These are phyloP conservation scores for Lepus townsendii DNA, from an alignment of 2,797 vertebrate species.

Conservation along the genomic window DNA sequence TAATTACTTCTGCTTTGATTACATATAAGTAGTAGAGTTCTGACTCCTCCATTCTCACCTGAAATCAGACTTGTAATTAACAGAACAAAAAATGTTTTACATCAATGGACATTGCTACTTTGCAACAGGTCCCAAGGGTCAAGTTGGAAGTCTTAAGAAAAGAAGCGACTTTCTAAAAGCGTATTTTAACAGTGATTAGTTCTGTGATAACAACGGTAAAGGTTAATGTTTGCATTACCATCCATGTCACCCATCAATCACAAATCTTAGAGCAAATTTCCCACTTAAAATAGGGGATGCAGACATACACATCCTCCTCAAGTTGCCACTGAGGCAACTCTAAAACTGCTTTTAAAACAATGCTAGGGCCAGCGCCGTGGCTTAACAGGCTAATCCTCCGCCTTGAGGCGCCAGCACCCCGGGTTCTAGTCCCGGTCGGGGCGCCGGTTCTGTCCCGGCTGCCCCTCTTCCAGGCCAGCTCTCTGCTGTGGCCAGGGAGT, in stretches of 20 bases:
- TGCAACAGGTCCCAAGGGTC: background rate
- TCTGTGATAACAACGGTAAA: conserved; percentile 12
- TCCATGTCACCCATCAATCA: background rate
- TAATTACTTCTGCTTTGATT: conserved; percentile 48
- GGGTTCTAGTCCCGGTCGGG: too few species aligned
- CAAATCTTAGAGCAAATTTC: conserved; percentile 28
- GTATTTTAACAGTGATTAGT: conserved; percentile 27
- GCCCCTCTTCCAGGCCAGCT: too few species aligned
- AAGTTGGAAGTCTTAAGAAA: background rate
- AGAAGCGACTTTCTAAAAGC: background rate
- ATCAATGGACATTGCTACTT: background rate
- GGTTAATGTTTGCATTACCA: background rate
- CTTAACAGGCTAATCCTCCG: too few species aligned
- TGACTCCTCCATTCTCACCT: conserved; percentile 2
- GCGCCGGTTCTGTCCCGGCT: too few species aligned
- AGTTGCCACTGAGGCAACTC: conserved; percentile 21
- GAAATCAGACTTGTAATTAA: conserved; percentile 26
- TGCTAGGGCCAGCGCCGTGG: background rate
- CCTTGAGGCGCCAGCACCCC: too few species aligned
- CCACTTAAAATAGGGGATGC: background rate
- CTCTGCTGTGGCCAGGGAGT: too few species aligned
- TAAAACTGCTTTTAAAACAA: conserved; percentile 21
- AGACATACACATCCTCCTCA: background rate
- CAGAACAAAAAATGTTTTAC: conserved; percentile 8
- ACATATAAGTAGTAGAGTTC: background rate